A percentile compares a stretch with the other conserved stretches of the same genome.
phyloP scores from a whole-genome alignment of 2,113 vertebrate genomes.

The Mugil cephalus region DNA sequence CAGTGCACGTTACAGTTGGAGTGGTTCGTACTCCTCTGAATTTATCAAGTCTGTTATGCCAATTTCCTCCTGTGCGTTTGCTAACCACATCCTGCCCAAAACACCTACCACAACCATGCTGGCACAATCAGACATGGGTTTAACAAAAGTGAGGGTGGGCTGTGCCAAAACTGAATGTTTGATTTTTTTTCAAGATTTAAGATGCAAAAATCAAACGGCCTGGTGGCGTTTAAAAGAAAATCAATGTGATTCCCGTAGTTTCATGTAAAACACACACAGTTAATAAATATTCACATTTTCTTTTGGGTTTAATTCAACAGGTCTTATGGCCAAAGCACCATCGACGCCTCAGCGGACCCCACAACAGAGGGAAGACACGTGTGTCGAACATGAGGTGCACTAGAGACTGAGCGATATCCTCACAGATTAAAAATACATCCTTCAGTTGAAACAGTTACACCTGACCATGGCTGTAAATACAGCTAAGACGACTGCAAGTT shows the following conservation, averaged over 20 bases:
- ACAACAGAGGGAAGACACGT: constrained; percentile 34
- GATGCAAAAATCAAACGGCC: too few relatives aligned
- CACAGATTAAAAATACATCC: constrained; percentile 7
- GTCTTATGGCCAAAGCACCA: constrained; percentile 18
- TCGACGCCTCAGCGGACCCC: constrained; percentile 42
- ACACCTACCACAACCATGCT: constrained; percentile 71
- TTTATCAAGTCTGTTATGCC: constrained; percentile 69
- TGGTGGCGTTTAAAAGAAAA: too few relatives aligned
- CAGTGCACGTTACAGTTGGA: constrained; percentile 62
- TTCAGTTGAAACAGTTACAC: constrained; percentile 13
- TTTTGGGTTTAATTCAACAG: constrained; percentile 21
- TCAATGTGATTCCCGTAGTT: too few relatives aligned
- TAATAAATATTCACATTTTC: not conserved
- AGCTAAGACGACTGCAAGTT: constrained; percentile 52
- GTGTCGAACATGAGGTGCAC: constrained; percentile 26
- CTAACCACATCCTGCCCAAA: constrained; percentile 83
- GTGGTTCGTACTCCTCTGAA: constrained; percentile 73
- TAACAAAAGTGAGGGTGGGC: constrained; percentile 33
- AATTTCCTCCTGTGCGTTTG: constrained; percentile 59
- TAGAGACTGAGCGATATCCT: constrained; percentile 44
- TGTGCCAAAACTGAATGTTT: constrained; percentile 18
- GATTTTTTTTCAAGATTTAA: not conserved
- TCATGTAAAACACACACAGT: too few relatives aligned
- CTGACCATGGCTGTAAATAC: constrained; percentile 71
- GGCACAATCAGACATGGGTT: constrained; percentile 47